Evolutionary conservation across 2,113 vertebrate species (phyloP), one percentile per base, ranked within the genome.

Genomic region (Crocuta crocuta): DNA sequence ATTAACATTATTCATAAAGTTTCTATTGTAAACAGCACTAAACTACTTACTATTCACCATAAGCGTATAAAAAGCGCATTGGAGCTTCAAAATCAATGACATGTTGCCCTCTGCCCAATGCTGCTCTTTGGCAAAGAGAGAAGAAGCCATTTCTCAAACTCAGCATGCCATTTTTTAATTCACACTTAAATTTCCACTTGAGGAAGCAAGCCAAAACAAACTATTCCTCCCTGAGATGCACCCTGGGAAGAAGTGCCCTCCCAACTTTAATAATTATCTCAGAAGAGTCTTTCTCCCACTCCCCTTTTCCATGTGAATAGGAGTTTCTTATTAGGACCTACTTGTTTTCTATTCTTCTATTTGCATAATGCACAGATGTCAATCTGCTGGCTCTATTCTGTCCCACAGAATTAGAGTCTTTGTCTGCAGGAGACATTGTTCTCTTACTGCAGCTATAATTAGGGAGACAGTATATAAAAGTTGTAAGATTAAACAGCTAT

Each of bases 131-230:
- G 98, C 96, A 98, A 97, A 96, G 86, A 97, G 94, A 93, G 94
- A 97, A 98, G 97, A 96, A 97, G 39, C 92, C 24, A 45, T 95
- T 98, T 92, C 96, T 98, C 97, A 98, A 98, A 98, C 98, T 97
- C 99, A 99, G 99, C 98, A 98, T 98, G 98, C 63, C 84, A 97
- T 97, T 99, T 99, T 99, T 99, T 98, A 99, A 99, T 99, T 99
- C 98, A 98, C 98, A 98, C 98, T 98, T 99, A 98, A 92, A 97
- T 99, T 99, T 99, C 98, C 99, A 99, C 98, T 98, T 99, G 98
- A 99, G 98, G 94, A 98, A 92, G 96, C 98, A 98, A 99, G 95
- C 97, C 98, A 99, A 99, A 99, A 98, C 97, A 99, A 99, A 99
- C 95, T 95, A 85, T 82, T 96, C 95, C 91, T 98, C 94, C 92